Evolutionary conservation across 1,140 invertebrate species (phyloP), one percentile per base, ranked within the genome.

Genomic region (Drosophila albomicans): DNA sequence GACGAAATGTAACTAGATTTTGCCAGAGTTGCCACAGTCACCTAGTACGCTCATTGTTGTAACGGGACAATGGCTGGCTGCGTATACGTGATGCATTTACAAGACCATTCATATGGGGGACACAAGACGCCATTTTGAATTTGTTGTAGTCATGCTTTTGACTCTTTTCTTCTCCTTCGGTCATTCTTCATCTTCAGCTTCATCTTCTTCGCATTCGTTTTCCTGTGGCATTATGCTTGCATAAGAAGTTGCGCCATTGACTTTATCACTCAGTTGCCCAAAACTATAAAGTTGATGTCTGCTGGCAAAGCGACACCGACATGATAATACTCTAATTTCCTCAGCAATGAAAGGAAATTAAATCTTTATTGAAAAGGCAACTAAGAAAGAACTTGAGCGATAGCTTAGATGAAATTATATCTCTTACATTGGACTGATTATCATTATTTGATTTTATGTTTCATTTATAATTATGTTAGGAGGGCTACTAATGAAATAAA

Each of bases 31-130:
- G 66, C 32, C 46, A 41, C 66, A 59, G 30, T 16, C 25, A 57
- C 11, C 51, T 35, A 51, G 32, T 43, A 52, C 6, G 16, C 28
- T 11, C 30, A 54, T 54, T 54, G 51, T 54, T 52, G 49, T 11
- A 5, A n/a, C 49, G 13, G 11, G 4, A 2, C 52, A 56, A 45
- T 15, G 6, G 15, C 2, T 35, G 32, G 11, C 51, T 41, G n/a
- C 38, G 61, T 43, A 63, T 77, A 85, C 82, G 75, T 86, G 82
- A 78, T 64, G 70, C 77, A 85, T 65, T 65, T 70, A 59, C 52
- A 30, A 75, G 41, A 13, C 41, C 41, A 43, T 43, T 43, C 41
- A 43, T 43, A 66, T 68, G 68, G 72, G 75, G 52, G 35, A 13
- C 67, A 5, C 67, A 1, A 5, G 71, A 54, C 75, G 82, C 76